Percentiles rank a stretch among this genome's conserved stretches.
Conservation (phyloP, 2,797 vertebrate genomes). For the Glossophaga mutica region DNA sequence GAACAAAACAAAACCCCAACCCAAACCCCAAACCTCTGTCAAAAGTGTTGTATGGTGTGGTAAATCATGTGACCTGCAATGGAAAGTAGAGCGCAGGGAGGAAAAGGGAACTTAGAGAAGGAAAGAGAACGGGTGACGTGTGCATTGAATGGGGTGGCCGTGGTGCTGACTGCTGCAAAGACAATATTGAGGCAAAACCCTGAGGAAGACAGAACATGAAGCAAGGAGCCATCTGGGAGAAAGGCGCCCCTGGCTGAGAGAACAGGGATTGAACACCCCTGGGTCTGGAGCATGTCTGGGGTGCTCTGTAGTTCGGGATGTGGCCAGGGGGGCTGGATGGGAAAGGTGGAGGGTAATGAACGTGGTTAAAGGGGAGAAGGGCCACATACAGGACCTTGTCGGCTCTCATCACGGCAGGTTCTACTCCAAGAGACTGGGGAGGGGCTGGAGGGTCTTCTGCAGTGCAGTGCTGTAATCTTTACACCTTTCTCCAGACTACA, state of each 20-base stretch:
- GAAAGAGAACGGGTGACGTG: background rate
- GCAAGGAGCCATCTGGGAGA: background rate
- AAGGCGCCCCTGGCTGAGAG: background rate
- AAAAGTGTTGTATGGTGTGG: background rate
- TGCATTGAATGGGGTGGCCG: background rate
- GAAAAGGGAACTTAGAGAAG: background rate
- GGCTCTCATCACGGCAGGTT: background rate
- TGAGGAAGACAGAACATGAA: background rate
- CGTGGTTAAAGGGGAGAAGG: too few relatives aligned
- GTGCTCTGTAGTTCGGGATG: background rate
- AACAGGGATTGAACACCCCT: background rate
- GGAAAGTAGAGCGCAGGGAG: background rate
- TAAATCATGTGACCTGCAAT: background rate
- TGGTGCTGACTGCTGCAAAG: background rate
- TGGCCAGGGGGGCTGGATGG: background rate
- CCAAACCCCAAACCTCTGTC: background rate
- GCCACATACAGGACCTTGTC: background rate
- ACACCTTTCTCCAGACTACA: background rate
- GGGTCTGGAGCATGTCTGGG: fast-evolving
- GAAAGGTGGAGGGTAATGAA: background rate
- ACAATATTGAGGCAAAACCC: background rate
- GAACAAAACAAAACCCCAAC: background rate
- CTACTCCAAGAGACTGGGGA: background rate
- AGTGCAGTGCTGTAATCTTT: background rate
- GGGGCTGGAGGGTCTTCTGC: background rate